A percentile compares a stretch with the other conserved stretches of the same genome.
Evolutionary conservation across 1,140 invertebrate genomes (phyloP).

Genomic region (Proctacanthus coquilletti): DNA sequence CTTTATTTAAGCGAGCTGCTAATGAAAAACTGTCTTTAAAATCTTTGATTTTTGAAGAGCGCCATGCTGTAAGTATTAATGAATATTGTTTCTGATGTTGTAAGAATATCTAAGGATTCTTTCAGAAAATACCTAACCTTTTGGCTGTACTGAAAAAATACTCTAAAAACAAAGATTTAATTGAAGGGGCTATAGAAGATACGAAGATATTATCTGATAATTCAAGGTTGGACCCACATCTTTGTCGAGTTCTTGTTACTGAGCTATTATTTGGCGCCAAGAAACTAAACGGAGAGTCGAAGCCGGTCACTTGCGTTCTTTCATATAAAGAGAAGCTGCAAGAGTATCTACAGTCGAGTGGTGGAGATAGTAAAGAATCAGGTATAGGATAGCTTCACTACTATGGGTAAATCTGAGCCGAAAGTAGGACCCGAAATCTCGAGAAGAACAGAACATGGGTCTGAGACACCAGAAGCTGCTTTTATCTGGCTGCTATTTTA

Average conservation of each 20-base stretch:
- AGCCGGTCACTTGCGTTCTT: slow-evolving; percentile 50
- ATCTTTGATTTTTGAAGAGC: slow-evolving; percentile 47
- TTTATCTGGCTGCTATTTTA: slow-evolving; percentile 54
- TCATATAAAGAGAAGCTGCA: slow-evolving; percentile 42
- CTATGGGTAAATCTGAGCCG: no score
- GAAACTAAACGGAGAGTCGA: slow-evolving; percentile 44
- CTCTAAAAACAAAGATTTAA: slow-evolving; percentile 44
- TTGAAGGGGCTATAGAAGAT: slow-evolving; percentile 46
- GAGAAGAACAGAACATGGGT: slow-evolving; percentile 6
- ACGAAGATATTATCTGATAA: slow-evolving; percentile 48
- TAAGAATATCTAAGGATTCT: slow-evolving; percentile 14
- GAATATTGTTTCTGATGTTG: no score
- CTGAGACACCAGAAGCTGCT: slow-evolving; percentile 24
- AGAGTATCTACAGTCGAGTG: no score
- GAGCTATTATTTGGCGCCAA: slow-evolving; percentile 71
- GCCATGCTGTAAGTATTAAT: slow-evolving; percentile 46
- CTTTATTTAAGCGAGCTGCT: slow-evolving; percentile 45
- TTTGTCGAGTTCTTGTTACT: slow-evolving; percentile 60
- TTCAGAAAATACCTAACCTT: slow-evolving; percentile 52
- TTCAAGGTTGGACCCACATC: slow-evolving; percentile 45
- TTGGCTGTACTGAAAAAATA: slow-evolving; percentile 57
- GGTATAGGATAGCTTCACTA: no score
- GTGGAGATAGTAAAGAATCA: no score
- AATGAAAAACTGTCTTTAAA: slow-evolving; percentile 56
- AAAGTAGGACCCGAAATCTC: neutral